Percentiles rank a stretch among this genome's conserved stretches.
These are phyloP conservation scores for Phragmatobia fuliginosa DNA, from an alignment of 2,888 invertebrate genomes.

Conservation along the genomic window DNA sequence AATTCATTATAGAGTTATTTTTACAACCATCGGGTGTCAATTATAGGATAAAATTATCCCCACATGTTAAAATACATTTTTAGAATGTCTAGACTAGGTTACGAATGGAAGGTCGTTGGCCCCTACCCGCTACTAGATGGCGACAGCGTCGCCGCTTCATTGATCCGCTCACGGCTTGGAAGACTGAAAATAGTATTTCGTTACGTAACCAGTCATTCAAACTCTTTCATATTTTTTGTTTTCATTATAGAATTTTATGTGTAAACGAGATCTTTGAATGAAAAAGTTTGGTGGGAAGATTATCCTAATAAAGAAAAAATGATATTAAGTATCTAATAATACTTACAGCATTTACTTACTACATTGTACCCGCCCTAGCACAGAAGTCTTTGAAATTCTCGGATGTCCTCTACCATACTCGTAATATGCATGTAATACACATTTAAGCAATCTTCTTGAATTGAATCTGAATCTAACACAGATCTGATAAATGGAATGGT, in stretches of 20 bases:
- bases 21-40: constrained; percentile 9
- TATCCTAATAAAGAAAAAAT: neutral
- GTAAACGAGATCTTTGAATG: constrained; percentile 31
- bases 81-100: constrained; percentile 52
- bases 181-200: constrained; percentile 67
- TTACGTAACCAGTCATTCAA: constrained; percentile 52
- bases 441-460: no score
- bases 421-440: no score
- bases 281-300: neutral
- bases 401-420: no score
- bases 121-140: constrained; percentile 65
- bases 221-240: constrained; percentile 38
- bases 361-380: no score
- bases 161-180: constrained; percentile 66
- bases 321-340: neutral
- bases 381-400: no score
- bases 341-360: neutral
- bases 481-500: no score
- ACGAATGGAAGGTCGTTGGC: constrained; percentile 54
- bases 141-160: constrained; percentile 64
- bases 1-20: constrained; percentile 14
- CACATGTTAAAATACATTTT: constrained; percentile 44
- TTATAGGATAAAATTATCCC: constrained; percentile 37
- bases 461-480: no score
- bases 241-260: constrained; percentile 31